phyloP scores from a whole-genome alignment of 2,113 vertebrate genomes.

The Lophura nycthemera region DNA sequence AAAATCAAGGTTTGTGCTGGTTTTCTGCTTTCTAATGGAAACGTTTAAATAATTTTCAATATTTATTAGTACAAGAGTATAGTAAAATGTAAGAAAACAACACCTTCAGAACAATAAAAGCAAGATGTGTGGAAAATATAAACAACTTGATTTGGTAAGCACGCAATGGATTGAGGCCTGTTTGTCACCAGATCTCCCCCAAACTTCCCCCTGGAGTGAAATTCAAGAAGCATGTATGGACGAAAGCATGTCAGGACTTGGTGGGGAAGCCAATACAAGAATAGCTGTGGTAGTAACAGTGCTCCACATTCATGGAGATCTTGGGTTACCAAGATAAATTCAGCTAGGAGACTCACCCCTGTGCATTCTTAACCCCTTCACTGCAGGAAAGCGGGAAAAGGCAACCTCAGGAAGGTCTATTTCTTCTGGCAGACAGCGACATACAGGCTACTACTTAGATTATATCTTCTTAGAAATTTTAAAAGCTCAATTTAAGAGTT shows the following conservation, averaged over 20 bases:
- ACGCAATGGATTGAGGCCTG: constrained; percentile 44
- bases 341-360: constrained; percentile 54
- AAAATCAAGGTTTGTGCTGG: neutral
- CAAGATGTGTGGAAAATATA: constrained; percentile 28
- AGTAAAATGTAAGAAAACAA: neutral
- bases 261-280: constrained; percentile 65
- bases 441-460: neutral
- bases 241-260: constrained; percentile 75
- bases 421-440: neutral
- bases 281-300: constrained; percentile 66
- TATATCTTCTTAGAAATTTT: neutral
- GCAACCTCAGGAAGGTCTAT: neutral
- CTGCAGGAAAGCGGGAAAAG: neutral
- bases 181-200: constrained; percentile 71
- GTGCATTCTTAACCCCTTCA: constrained; percentile 68
- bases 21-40: neutral
- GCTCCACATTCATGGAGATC: constrained; percentile 64
- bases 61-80: neutral
- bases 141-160: constrained; percentile 35
- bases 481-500: neutral
- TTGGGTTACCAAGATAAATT: constrained; percentile 73
- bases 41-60: neutral
- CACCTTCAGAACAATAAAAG: constrained; percentile 12
- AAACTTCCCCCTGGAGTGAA: constrained; percentile 65
- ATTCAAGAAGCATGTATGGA: constrained; percentile 50